Base-by-base conservation (phyloP, 1,140 invertebrate species). In the Lordiphosa stackelbergi region DNA sequence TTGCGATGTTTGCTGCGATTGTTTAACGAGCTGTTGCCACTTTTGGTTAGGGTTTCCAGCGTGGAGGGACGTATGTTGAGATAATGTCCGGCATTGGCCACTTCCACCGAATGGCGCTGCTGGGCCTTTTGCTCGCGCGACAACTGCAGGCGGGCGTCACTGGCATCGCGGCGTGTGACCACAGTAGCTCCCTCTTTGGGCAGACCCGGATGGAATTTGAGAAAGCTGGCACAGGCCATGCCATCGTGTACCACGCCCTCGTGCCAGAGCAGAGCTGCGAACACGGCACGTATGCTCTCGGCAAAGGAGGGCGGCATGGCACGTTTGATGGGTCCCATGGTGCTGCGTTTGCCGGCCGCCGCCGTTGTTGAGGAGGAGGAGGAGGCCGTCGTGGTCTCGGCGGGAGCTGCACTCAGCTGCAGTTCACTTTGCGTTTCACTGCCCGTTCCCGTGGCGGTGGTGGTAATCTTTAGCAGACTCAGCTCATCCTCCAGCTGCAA, bases 251-350 rank as follows among this genome's bases (percentile, higher is more conserved):
- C 96, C 38, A 99, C 94, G 1, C 91, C 97, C 90, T 98, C 97
- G 88, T 99, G 97, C 97, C 97, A 99, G 1, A 99, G 88, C 75
- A 98, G 94, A 0, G 97, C 96, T 0, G 97, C 97, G 89, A 99
- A 99, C 0, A 98, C 94, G 0, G 96, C 95, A 5, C 98, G 90
- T 4, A 98, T 88, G 75, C 95, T 95, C 87, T 99, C 97, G 0
- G 96, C 97, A 11, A 97, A 93, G 0, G 96, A 96, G 0, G 97
- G 96, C 65, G 96, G 95, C 78, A 98, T 92, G 0, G 96, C 96
- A 71, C 95, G 91, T 85, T 96, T 96, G 0, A 86, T 83, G 4
- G 88, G 85, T 1, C 85, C 81, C 53, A 87, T 66, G 24, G 53
- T 46, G 46, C 13, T 62, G 9, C 83, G 57, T 31, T 64, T 73